A percentile compares a stretch with the other conserved stretches of the same genome.
phyloP scores from a whole-genome alignment of 2,888 invertebrate genomes.

The Andrena trimmerana region DNA sequence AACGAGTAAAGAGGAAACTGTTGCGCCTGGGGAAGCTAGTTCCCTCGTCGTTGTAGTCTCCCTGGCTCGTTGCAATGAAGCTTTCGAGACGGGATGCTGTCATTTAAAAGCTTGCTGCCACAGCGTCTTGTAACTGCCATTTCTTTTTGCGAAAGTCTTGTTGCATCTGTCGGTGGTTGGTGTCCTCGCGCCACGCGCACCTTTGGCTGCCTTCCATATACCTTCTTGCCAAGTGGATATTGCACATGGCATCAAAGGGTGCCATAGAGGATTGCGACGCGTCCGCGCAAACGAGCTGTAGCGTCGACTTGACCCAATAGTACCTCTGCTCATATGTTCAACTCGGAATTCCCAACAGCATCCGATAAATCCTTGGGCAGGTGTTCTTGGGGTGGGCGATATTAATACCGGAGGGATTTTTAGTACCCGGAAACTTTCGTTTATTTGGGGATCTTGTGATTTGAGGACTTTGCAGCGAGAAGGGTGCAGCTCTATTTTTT shows the following conservation, averaged over 20 bases:
- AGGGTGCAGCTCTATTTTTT: too few species aligned
- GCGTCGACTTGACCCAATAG: not conserved
- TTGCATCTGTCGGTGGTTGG: constrained; percentile 7
- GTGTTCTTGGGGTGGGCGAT: not conserved
- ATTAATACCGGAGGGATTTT: not conserved
- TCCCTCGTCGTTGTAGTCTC: not conserved
- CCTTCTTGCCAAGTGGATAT: constrained; percentile 5
- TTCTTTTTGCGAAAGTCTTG: not conserved
- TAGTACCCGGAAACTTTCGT: not conserved
- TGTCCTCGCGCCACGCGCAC: not conserved
- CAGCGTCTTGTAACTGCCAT: not conserved
- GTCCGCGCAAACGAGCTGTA: constrained; percentile 9
- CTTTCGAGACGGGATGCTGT: not conserved
- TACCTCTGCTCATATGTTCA: constrained; percentile 2
- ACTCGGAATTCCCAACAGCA: constrained; percentile 7
- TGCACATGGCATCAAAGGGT: constrained; percentile 4
- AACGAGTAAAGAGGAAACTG: constrained; percentile 15
- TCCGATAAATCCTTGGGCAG: not conserved
- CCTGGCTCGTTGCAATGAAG: constrained; percentile 1
- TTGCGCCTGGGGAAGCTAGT: constrained; percentile 14
- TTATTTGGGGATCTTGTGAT: too few species aligned
- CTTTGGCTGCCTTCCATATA: not conserved
- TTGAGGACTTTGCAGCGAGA: too few species aligned
- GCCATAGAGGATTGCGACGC: not conserved
- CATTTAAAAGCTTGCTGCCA: not conserved